phyloP scores from a whole-genome alignment of 2,888 invertebrate species.

The Linnaemya vulpina region DNA sequence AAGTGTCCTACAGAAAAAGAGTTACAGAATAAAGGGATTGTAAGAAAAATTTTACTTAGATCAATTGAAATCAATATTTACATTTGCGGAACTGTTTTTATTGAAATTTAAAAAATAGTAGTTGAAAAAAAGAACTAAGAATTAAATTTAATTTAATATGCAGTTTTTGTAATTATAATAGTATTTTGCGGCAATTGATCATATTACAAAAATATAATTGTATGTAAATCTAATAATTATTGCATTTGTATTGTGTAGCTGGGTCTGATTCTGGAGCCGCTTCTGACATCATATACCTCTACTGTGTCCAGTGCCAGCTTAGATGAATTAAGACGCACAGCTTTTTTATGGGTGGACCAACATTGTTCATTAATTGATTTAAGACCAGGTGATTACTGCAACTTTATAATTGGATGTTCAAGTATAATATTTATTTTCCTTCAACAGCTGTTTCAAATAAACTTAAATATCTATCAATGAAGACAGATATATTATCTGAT shows the following conservation, averaged over 20 bases:
- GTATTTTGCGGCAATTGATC: too few relatives aligned
- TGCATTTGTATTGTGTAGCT: conserved; percentile 85
- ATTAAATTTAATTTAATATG: too few relatives aligned
- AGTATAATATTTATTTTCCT: conserved; percentile 39
- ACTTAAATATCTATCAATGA: conserved; percentile 93
- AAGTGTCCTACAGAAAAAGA: too few relatives aligned
- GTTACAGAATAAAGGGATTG: too few relatives aligned
- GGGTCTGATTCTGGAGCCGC: conserved; percentile 94
- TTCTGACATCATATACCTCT: conserved; percentile 95
- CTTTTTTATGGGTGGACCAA: conserved; percentile 97
- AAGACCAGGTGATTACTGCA: conserved; percentile 89
- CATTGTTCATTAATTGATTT: conserved; percentile 97
- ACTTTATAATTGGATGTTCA: neutral
- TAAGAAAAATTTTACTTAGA: too few relatives aligned
- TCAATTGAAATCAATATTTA: too few relatives aligned
- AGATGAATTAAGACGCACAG: conserved; percentile 95
- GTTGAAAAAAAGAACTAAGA: too few relatives aligned
- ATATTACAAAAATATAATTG: neutral
- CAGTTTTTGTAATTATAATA: too few relatives aligned
- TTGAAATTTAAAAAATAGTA: too few relatives aligned
- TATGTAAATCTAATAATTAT: neutral
- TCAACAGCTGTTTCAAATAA: conserved; percentile 95
- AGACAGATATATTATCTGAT: conserved; percentile 95
- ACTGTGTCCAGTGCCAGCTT: conserved; percentile 95
- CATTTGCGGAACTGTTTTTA: too few relatives aligned